A percentile compares a stretch with the other conserved stretches of the same genome.
These are phyloP conservation scores for Alces alces DNA, from an alignment of 2,113 vertebrate genomes.

Conservation along the genomic window DNA sequence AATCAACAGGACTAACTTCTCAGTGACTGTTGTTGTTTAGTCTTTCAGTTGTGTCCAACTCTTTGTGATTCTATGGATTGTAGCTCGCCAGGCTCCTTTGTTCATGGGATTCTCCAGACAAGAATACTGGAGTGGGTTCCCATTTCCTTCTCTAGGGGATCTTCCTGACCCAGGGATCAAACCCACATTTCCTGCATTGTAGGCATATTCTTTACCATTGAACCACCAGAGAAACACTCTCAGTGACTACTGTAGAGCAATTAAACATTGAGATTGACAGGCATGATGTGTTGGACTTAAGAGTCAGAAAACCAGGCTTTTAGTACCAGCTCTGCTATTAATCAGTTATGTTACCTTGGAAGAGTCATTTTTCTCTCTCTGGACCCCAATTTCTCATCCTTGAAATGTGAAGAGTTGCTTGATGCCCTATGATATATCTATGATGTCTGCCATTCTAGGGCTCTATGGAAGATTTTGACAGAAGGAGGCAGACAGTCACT, in stretches of 20 bases:
- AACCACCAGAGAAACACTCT: not conserved
- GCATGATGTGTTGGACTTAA: not conserved
- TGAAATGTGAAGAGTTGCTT: not conserved
- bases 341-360: not conserved
- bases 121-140: not conserved
- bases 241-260: not conserved
- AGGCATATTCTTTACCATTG: not conserved
- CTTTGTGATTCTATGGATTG: not conserved
- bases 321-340: not conserved
- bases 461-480: not conserved
- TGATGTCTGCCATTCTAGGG: not conserved
- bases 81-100: not conserved
- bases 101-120: not conserved
- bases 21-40: not conserved
- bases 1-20: not conserved
- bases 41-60: not conserved
- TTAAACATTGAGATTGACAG: not conserved
- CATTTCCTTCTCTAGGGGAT: not conserved
- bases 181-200: not conserved
- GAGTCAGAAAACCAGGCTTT: not conserved
- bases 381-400: not conserved
- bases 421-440: not conserved
- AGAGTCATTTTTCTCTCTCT: not conserved
- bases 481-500: not conserved
- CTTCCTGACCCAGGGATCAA: not conserved